Evolutionary conservation across 2,113 vertebrate species (phyloP).

Genomic region (Triplophysa dalaica): DNA sequence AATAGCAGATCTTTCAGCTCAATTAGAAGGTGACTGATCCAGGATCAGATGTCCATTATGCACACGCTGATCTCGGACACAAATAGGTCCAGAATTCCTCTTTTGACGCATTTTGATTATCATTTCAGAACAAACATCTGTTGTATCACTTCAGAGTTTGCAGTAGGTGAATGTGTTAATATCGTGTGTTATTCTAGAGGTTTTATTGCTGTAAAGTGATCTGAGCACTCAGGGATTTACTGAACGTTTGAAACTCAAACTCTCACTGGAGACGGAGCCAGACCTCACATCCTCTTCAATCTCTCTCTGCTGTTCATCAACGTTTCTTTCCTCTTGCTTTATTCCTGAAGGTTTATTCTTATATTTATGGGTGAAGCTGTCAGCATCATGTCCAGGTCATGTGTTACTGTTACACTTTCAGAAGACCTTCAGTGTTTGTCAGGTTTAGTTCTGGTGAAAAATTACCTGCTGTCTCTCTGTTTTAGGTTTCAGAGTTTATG

Average conservation of each 20-base stretch:
- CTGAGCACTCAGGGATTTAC: constrained; percentile 5
- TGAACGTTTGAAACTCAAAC: not conserved
- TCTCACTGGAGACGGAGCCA: not conserved
- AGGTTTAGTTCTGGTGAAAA: not conserved
- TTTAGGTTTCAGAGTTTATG: not conserved
- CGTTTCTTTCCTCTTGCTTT: not conserved
- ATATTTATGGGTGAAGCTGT: not conserved
- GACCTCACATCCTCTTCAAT: not conserved
- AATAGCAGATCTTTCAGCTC: not conserved
- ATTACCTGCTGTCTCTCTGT: not conserved
- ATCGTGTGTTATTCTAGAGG: not conserved
- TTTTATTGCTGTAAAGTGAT: constrained; percentile 22
- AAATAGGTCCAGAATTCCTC: too few relatives aligned
- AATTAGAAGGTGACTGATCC: not conserved
- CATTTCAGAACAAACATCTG: too few relatives aligned
- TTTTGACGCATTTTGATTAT: too few relatives aligned
- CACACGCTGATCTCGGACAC: too few relatives aligned
- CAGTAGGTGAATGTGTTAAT: too few relatives aligned
- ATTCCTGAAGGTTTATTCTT: not conserved
- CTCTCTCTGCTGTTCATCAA: not conserved
- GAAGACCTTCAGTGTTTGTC: not conserved
- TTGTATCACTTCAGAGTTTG: too few relatives aligned
- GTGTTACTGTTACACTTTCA: too few relatives aligned
- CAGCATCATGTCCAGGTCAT: not conserved
- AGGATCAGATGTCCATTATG: not conserved